Evolutionary conservation across 2,888 invertebrate species (phyloP), one percentile per base, ranked within the genome.

Genomic region (Cetonia aurata): DNA sequence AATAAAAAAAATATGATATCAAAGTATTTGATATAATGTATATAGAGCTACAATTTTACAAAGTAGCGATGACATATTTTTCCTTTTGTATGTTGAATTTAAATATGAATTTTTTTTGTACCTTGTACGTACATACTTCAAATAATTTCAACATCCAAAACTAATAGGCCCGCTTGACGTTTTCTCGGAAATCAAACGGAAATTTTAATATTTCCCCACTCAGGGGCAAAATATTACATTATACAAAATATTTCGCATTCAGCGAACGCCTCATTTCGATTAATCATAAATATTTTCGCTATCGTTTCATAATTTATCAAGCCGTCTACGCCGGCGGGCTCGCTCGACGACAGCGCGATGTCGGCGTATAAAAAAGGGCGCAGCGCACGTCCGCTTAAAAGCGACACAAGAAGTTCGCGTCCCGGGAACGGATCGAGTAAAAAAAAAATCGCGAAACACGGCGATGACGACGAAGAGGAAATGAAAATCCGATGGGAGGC

Each of bases 261-360:
- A 10, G 37, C 48, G 33, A 33, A 65, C 50, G 33, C 37, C 33
- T 33, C 15, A 17, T 50, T 50, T 37, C 62, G 50, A 65, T 65
- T 65, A 65, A 65, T 65, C 62, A 65, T 65, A 65, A 65, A 50
- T 50, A 65, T 50, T 65, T 48, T 50, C 62, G 50, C 17, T 65
- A 65, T 65, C 62, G 62, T 41, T 65, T 65, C n/a, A 65, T 65
- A 65, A 65, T 65, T 65, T 65, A 65, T 65, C 62, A 65, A 65
- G 33, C 41, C 25, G 33, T 65, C 50, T 57, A 37, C 37, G 52
- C 50, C 17, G 50, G 2, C 37, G 62, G 15, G 48, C 10, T 8
- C 19, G 50, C 37, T 15, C 33, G 62, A 62, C 48, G 48, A 13
- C 62, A n/a, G 6, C 33, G 37, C 37, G 37, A 37, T 10, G 37